phyloP scores from a whole-genome alignment of 2,113 vertebrate genomes.

The zebrafish (Danio rerio) region DNA sequence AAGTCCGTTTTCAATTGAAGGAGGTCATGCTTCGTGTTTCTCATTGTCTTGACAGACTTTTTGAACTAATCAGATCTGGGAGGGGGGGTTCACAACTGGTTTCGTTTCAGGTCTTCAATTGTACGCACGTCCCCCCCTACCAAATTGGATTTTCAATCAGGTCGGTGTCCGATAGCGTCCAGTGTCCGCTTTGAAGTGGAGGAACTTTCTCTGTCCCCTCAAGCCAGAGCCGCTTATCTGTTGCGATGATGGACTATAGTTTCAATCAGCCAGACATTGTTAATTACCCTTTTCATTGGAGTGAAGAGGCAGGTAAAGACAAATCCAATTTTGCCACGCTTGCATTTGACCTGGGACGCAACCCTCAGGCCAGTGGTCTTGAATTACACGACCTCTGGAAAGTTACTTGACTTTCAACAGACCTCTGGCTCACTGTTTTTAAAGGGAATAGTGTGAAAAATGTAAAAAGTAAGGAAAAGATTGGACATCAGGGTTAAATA shows the following conservation, averaged over 20 bases:
- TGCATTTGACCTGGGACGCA: conserved; percentile 53
- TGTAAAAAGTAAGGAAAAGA: too few species aligned
- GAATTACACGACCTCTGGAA: conserved; percentile 49
- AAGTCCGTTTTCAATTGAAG: conserved; percentile 81
- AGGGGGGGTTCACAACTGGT: conserved; percentile 73
- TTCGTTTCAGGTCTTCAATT: conserved; percentile 71
- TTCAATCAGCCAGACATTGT: conserved; percentile 74
- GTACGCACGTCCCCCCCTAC: conserved; percentile 34
- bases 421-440: background rate
- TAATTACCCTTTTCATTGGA: conserved; percentile 75
- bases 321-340: conserved; percentile 74
- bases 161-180: conserved; percentile 70
- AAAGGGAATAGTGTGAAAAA: background rate
- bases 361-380: conserved; percentile 28
- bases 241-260: conserved; percentile 51
- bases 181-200: conserved; percentile 74
- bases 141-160: conserved; percentile 66
- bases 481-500: too few species aligned
- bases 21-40: conserved; percentile 79
- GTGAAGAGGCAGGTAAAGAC: conserved; percentile 63
- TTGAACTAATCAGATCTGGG: conserved; percentile 76
- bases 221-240: conserved; percentile 65
- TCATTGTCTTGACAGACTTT: conserved; percentile 75
- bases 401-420: conserved; percentile 11
- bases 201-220: conserved; percentile 62